Evolutionary conservation across 2,888 invertebrate genomes (phyloP), one percentile per base, ranked within the genome.

Genomic region (Drosophila algonquin): DNA sequence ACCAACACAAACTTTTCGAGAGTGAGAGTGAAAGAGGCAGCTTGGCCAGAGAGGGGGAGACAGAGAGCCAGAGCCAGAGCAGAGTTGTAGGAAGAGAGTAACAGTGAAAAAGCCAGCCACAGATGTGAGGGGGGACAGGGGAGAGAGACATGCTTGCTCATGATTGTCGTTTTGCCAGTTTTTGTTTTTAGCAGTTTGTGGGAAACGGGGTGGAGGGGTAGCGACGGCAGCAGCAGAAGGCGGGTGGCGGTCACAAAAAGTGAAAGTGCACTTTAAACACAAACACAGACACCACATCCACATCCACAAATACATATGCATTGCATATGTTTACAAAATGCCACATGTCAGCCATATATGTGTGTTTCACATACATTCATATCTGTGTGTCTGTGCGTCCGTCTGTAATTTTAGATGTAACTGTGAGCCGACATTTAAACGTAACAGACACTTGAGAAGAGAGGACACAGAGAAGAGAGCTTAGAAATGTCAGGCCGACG

Each of bases 161-260:
- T 75, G 75, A 74, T 79, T 87, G 85, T 74, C 73, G 78, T 87
- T 85, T 79, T 79, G 88, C 86, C 77, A 72, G 85, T 84, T 83
- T 80, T 73, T 73, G 69, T 73, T 67, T 77, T 54, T 48, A 51
- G 58, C 47, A 32, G 64, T 18, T n/a, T n/a, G 40, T 3, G 12
- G 10, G n/a, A 3, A 5, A 5, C 3, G 5, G 2, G 35, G 35
- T 12, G 4, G 12, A 4, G 12, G 12, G 5, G 35, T 2, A 3
- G 3, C 10, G 32, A 10, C 30, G 4, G 16, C 21, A 21, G 21
- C 9, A 45, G 24, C 14, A 40, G 45, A 32, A 27, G 30, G 46
- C 40, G 35, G 48, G 35, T 45, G 21, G 47, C 56, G n/a, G 57
- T 52, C 73, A 61, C 63, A 64, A 81, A 89, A 89, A 89, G 89